These are phyloP conservation scores for Dicaeum eximium DNA, from an alignment of 2,113 vertebrate genomes.

Conservation along the genomic window DNA sequence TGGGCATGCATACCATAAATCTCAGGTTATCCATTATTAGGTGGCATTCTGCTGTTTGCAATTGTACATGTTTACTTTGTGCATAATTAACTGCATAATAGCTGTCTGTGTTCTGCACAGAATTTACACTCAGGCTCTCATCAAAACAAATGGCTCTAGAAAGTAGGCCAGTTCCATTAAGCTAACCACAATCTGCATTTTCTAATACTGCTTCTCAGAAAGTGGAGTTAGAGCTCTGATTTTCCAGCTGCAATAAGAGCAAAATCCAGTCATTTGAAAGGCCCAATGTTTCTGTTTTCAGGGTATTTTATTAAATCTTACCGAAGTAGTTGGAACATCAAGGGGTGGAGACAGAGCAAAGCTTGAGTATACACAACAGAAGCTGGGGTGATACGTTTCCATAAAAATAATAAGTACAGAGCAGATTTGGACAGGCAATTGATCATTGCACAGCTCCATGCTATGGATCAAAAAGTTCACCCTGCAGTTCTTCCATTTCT, in stretches of 20 bases:
- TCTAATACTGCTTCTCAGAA: conserved; percentile 45
- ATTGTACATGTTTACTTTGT: conserved; percentile 80
- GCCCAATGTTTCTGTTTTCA: background rate
- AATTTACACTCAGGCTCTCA: conserved; percentile 67
- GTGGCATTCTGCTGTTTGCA: conserved; percentile 75
- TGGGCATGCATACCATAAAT: conserved; percentile 77
- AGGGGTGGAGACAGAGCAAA: background rate
- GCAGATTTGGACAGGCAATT: conserved; percentile 56
- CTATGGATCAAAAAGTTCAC: conserved; percentile 53
- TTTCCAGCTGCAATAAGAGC: background rate
- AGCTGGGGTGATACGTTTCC: conserved; percentile 55
- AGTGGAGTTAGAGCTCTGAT: background rate
- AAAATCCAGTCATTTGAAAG: conserved; percentile 5
- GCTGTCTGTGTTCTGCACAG: conserved; percentile 68
- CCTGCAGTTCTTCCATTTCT: conserved; percentile 34
- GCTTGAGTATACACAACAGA: conserved; percentile 14
- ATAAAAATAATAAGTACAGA: conserved; percentile 61
- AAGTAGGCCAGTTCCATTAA: conserved; percentile 72
- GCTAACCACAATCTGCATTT: conserved; percentile 47
- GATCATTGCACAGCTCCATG: conserved; percentile 47
- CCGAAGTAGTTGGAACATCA: background rate
- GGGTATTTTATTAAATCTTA: conserved; percentile 39
- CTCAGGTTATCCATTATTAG: conserved; percentile 80
- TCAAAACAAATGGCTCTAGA: conserved; percentile 69
- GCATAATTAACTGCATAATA: conserved; percentile 81